These are phyloP conservation scores for Nomada goodeniana DNA, from an alignment of 2,888 invertebrate species.

Conservation along the genomic window DNA sequence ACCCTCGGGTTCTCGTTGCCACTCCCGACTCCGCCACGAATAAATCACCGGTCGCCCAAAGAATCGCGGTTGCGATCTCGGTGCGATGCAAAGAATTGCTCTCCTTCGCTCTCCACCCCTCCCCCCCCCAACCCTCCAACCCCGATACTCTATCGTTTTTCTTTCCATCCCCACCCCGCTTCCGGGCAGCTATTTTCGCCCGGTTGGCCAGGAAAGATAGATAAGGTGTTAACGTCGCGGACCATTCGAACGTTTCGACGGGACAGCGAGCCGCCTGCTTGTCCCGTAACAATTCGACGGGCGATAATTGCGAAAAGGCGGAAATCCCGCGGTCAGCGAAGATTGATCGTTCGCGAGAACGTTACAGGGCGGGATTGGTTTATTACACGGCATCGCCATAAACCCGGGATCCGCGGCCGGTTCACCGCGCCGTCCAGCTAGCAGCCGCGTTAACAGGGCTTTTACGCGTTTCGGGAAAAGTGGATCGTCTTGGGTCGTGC, in stretches of 20 bases:
- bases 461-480: neutral
- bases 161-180: neutral
- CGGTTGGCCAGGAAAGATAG: constrained; percentile 74
- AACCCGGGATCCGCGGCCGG: neutral
- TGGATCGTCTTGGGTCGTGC: too few species aligned
- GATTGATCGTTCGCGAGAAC: neutral
- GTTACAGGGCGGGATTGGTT: neutral
- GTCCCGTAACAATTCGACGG: neutral
- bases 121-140: too few species aligned
- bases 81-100: constrained; percentile 70
- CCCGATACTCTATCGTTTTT: constrained; percentile 29
- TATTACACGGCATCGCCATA: neutral
- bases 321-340: neutral
- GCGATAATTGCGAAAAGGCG: neutral
- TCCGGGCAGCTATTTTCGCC: constrained; percentile 67
- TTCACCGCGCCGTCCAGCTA: neutral
- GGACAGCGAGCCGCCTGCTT: neutral
- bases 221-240: constrained; percentile 78
- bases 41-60: constrained; percentile 73
- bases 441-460: neutral
- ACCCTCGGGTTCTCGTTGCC: constrained; percentile 59
- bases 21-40: constrained; percentile 66
- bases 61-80: constrained; percentile 71
- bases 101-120: constrained; percentile 11
- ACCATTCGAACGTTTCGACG: constrained; percentile 9